A percentile compares a stretch with the other conserved stretches of the same genome.
Evolutionary conservation across 2,797 vertebrate genomes (phyloP).

Genomic region (Synaphobranchus kaupii): DNA sequence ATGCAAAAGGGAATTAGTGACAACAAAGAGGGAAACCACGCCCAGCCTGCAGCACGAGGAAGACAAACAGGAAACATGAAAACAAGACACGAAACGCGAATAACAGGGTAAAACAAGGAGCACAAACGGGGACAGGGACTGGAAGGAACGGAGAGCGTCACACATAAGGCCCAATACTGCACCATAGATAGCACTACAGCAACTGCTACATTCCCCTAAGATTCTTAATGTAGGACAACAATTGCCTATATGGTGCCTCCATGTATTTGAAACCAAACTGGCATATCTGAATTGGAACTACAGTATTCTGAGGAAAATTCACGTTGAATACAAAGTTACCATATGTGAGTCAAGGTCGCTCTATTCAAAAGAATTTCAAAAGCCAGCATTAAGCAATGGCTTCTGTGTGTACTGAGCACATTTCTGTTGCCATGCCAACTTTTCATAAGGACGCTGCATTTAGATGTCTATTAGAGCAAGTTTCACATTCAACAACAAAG

Average conservation of each 20-base stretch:
- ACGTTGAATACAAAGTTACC: neutral
- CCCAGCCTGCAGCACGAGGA: too few relatives aligned
- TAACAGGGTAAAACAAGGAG: too few relatives aligned
- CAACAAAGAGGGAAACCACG: too few relatives aligned
- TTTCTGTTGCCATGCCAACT: conserved; percentile 57
- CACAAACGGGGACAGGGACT: too few relatives aligned
- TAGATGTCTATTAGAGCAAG: conserved; percentile 54
- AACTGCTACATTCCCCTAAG: neutral
- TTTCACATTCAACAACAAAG: conserved; percentile 45
- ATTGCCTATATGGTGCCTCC: neutral
- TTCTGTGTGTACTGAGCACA: conserved; percentile 52
- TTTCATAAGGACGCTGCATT: conserved; percentile 52
- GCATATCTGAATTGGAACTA: neutral
- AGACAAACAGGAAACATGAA: too few relatives aligned
- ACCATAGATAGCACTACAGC: neutral
- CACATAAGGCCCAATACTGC: neutral
- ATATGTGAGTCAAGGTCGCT: conserved; percentile 41
- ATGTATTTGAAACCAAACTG: neutral
- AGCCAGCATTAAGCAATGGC: conserved; percentile 56
- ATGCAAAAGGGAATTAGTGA: too few relatives aligned
- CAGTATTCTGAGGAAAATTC: neutral
- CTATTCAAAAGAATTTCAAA: conserved; percentile 59
- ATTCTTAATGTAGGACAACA: neutral
- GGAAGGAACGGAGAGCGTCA: too few relatives aligned
- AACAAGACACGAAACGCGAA: too few relatives aligned